Conservation (phyloP, 2,797 vertebrate genomes). For the Micromesistius poutassou region DNA sequence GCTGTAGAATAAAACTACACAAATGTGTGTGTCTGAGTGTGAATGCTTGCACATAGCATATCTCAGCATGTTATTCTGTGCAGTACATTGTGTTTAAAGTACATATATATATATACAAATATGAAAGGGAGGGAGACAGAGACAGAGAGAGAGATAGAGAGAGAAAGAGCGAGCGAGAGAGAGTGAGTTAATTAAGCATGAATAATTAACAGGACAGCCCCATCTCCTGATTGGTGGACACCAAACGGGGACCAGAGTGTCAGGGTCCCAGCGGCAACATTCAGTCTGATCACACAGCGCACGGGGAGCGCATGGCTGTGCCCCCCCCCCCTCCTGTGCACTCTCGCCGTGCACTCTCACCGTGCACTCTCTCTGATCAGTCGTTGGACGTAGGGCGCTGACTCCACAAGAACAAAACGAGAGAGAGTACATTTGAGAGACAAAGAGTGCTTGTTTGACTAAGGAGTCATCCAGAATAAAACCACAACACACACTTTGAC, state of each 20-base stretch:
- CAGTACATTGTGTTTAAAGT: neutral
- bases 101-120: neutral
- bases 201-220: constrained; percentile 75
- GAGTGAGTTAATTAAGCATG: constrained; percentile 77
- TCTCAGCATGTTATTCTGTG: neutral
- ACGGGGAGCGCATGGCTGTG: constrained; percentile 21
- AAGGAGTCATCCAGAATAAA: too few species aligned
- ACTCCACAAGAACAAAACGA: constrained; percentile 50
- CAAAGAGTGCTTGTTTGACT: constrained; percentile 32
- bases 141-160: neutral
- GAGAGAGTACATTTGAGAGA: neutral
- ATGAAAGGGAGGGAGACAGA: neutral
- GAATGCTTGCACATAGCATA: neutral
- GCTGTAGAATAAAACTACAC: too few species aligned
- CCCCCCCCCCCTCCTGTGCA: too few species aligned
- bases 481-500: too few species aligned
- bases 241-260: constrained; percentile 40
- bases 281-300: constrained; percentile 66
- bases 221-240: constrained; percentile 66
- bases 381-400: constrained; percentile 63
- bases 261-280: constrained; percentile 65
- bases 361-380: constrained; percentile 53
- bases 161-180: constrained; percentile 8
- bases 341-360: constrained; percentile 46
- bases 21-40: constrained; percentile 8